phyloP scores from a whole-genome alignment of 2,888 invertebrate genomes.

The Hyalella azteca region DNA sequence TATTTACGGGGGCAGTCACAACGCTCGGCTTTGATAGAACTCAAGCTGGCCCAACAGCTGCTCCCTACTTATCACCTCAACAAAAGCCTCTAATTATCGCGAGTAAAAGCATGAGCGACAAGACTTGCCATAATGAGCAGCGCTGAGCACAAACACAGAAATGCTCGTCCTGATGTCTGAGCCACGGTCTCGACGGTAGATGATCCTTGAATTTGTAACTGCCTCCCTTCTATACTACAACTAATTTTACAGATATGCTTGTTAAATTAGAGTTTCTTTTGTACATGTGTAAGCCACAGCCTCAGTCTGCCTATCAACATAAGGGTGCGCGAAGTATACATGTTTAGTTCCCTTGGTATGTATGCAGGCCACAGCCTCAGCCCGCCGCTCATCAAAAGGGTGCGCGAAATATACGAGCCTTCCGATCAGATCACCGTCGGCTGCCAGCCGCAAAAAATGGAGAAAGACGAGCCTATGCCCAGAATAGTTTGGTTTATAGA shows the following conservation, averaged over 20 bases:
- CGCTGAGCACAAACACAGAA: no score
- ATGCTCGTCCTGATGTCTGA: no score
- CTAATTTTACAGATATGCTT: no score
- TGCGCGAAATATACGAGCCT: constrained; percentile 1
- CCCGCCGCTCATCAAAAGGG: constrained; percentile 11
- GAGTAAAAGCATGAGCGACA: background rate
- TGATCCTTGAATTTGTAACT: no score
- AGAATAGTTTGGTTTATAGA: background rate
- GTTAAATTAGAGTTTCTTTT: no score
- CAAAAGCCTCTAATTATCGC: constrained; percentile 9
- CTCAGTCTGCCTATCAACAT: no score
- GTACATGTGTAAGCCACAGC: no score
- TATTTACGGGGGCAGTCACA: background rate
- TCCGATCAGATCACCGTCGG: background rate
- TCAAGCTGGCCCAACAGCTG: background rate
- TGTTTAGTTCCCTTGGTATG: no score
- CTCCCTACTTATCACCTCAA: background rate
- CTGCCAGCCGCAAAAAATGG: background rate
- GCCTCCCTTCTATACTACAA: no score
- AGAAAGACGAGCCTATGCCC: background rate
- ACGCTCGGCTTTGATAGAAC: background rate
- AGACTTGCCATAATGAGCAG: background rate
- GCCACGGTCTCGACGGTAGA: no score
- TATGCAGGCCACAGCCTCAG: no score
- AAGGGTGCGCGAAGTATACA: no score